Evolutionary conservation across 2,888 invertebrate species (phyloP).

Genomic region (Cryptophagus acutangulus): DNA sequence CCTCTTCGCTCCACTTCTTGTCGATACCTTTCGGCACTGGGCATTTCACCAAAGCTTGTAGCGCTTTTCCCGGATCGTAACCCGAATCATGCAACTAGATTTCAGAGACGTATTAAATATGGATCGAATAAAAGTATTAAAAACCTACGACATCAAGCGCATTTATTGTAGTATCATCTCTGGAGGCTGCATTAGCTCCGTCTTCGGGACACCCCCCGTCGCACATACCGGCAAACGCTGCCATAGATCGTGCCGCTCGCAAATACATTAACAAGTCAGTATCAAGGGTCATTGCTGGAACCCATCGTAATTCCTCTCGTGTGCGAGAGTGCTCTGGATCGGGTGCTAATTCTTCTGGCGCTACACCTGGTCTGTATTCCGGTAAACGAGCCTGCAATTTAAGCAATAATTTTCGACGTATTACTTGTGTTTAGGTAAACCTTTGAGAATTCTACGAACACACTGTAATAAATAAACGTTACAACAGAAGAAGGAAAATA

Average conservation of each 20-base stretch:
- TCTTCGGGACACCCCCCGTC: constrained; percentile 96
- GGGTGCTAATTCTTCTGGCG: constrained; percentile 50
- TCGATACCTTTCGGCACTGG: constrained; percentile 96
- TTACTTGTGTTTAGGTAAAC: no score
- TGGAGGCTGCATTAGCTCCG: constrained; percentile 92
- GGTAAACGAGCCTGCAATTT: constrained; percentile 43
- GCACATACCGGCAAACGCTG: constrained; percentile 97
- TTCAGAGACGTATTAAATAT: background rate
- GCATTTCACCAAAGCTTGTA: constrained; percentile 94
- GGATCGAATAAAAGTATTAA: constrained; percentile 3
- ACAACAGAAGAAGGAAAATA: no score
- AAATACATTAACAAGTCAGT: constrained; percentile 96
- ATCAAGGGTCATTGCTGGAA: constrained; percentile 88
- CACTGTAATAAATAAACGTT: no score
- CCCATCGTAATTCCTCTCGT: constrained; percentile 82
- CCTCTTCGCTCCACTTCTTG: constrained; percentile 98
- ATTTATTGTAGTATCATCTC: constrained; percentile 96
- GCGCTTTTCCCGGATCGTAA: constrained; percentile 93
- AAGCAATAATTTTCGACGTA: no score
- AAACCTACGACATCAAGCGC: constrained; percentile 79
- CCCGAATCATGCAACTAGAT: constrained; percentile 85
- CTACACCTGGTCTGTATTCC: constrained; percentile 51
- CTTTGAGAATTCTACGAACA: no score
- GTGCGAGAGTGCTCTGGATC: constrained; percentile 55
- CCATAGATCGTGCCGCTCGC: constrained; percentile 94